Conservation (phyloP, 30 jellyfish, hydroid and myxozoan species). For the Hydractinia echinata region DNA sequence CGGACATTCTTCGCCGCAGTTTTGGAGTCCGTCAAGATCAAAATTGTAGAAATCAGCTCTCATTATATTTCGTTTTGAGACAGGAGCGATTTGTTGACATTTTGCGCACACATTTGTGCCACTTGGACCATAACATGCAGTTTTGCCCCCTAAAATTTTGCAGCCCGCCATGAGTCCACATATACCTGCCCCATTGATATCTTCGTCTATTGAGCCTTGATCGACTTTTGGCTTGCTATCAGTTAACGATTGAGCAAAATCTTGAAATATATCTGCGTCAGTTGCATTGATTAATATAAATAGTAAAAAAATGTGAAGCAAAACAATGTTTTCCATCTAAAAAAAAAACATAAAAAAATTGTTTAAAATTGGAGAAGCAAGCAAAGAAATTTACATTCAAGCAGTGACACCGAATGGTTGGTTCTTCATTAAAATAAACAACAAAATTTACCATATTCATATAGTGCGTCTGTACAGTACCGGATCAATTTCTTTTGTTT, state of each 20-base stretch:
- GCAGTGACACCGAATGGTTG: no score
- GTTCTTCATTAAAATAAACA: no score
- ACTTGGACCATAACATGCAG: not conserved
- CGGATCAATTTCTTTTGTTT: no score
- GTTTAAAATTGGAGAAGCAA: no score
- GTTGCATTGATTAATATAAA: no score
- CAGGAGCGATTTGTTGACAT: conserved; percentile 13
- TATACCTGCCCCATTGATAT: conserved; percentile 19
- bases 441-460: no score
- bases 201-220: not conserved
- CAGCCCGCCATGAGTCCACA: conserved; percentile 26
- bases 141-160: conserved; percentile 1
- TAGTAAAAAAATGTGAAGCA: no score
- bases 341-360: no score
- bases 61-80: conserved; percentile 17
- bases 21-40: not conserved
- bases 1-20: conserved; percentile 16
- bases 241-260: not conserved
- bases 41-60: conserved; percentile 24
- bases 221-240: not conserved
- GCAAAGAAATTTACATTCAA: no score
- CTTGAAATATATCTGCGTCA: not conserved
- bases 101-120: conserved; percentile 1
- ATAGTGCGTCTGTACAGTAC: no score
- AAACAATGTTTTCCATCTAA: no score